Evolutionary conservation across 2,113 vertebrate species (phyloP).

Genomic region (Zosterops borbonicus): DNA sequence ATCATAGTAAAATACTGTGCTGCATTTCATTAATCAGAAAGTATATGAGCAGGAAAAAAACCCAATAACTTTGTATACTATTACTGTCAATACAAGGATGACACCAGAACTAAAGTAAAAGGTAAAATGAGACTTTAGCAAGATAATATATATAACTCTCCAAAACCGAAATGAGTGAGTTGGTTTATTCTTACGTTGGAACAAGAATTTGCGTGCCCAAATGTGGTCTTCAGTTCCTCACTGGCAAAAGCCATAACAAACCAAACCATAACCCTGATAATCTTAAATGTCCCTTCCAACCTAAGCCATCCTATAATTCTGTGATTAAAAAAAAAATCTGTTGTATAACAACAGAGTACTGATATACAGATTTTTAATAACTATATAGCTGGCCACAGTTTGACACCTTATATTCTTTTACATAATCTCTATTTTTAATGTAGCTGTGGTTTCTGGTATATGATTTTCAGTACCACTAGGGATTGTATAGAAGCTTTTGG

Average conservation of each 20-base stretch:
- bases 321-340: neutral
- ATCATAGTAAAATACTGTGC: neutral
- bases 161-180: neutral
- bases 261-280: neutral
- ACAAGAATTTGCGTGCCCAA: neutral
- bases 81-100: neutral
- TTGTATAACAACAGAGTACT: neutral
- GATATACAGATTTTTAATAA: neutral
- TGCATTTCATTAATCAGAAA: constrained; percentile 9
- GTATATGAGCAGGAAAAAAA: neutral
- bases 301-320: neutral
- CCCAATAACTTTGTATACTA: neutral
- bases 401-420: neutral
- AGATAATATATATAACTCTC: neutral
- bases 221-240: neutral
- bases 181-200: neutral
- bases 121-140: neutral
- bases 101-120: neutral
- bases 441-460: neutral
- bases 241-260: neutral
- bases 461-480: neutral
- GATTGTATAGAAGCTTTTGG: neutral
- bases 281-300: neutral
- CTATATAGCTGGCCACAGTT: neutral
- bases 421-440: neutral